Evolutionary conservation across 2,888 invertebrate species (phyloP), one percentile per base, ranked within the genome.

Genomic region (Nephrocerus scutellatus): DNA sequence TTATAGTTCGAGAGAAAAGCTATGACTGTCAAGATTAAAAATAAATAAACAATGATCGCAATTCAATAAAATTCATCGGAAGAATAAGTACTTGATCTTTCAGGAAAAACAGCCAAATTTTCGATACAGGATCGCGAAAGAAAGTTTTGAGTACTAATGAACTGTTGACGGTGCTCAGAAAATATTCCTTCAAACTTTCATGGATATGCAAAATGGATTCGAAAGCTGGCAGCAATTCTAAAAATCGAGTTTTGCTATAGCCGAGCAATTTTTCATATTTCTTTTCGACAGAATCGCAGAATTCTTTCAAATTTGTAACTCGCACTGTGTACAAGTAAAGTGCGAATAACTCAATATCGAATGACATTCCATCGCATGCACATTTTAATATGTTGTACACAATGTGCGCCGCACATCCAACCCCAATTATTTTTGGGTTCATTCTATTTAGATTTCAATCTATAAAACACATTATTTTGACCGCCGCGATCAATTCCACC

Each of bases 211-310:
- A n/a, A n/a, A n/a, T n/a, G n/a, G n/a, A n/a, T n/a, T 25, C 25
- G 25, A 25, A 12, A 25, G 25, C 25, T 12, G 22, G 25, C 25
- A 25, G 13, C 25, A 25, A 25, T 7, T n/a, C 25, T 25, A 25
- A 25, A 9, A 25, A 25, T 25, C 25, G 25, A 25, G 25, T 25
- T 25, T 25, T 25, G 25, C 25, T 25, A 13, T 25, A 25, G 25
- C 25, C 25, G 13, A 25, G 25, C 25, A 25, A 25, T 25, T 25
- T 25, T 25, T 6, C 25, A 25, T 25, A 25, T 9, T 25, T 6
- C 9, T 25, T 12, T 5, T 12, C n/a, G 25, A 12, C n/a, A 25
- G 9, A 25, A 13, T 25, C 12, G 5, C 12, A 25, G 13, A 12
- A 25, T 12, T 12, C 13, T 25, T 25, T 25, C 6, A 25, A n/a